Base-by-base conservation (phyloP, 2,888 invertebrate genomes). In the Drosophila kokeensis region DNA sequence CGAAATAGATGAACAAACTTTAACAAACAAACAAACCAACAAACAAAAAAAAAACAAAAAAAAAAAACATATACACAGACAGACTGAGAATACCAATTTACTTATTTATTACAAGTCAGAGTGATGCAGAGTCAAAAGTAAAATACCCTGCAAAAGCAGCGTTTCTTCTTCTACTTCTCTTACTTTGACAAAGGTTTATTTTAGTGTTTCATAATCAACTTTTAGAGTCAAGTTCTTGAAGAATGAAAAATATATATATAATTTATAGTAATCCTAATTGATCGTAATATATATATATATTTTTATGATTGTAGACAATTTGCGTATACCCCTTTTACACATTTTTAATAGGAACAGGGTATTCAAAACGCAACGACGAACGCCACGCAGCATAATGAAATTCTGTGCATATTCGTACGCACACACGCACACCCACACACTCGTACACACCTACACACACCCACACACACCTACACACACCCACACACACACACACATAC, bases 1-100 rank as follows among this genome's bases (percentile, higher is more conserved):
- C 68, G 80, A 73, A 76, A 73, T 67, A 81, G 86, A 87, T 86
- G 81, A 89, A 76, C 87, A 89, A 87, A 87, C 89, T 89, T 87
- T 80, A 66, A 54, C 84, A 84, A 87, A 71, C 79, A 70, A 70
- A 74, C 60, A 67, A 66, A 55, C 74, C 49, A 68, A 59, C 42
- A 52, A 67, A 67, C 38, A 36, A 30, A 30, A 1, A 49, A 49
- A 21, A 53, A n/a, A 21, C 29, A 24, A 38, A 49, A 21, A 53
- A n/a, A 21, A 36, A 24, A 38, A 49, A 57, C 11, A 58, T 21
- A 64, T 32, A 66, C 53, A 73, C 73, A 50, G 59, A 38, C 67
- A 49, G 60, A 36, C 15, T 60, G 30, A 58, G 72, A 71, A 42
- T 75, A 71, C 83, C 80, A 85, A 87, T 89, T 89, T 89, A 83